Percentiles rank a stretch among this genome's conserved stretches.
Evolutionary conservation across 2,113 vertebrate genomes (phyloP).

Genomic region (Pollachius pollachius): DNA sequence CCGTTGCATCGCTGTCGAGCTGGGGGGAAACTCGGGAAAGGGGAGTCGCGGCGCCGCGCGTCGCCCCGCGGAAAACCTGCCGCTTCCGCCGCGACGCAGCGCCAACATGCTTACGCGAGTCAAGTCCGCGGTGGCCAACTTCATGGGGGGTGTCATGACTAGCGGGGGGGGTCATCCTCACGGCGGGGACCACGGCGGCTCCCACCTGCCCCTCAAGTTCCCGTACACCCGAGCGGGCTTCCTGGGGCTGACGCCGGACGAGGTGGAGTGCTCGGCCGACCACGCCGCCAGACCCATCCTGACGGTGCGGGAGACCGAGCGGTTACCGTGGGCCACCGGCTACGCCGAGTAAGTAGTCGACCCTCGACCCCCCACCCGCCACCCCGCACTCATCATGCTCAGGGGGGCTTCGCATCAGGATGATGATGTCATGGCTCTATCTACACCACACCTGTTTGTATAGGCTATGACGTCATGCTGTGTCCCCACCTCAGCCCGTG

Average conservation of each 20-base stretch:
- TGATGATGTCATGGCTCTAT: too few species aligned
- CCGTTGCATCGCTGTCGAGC: slow-evolving; percentile 45
- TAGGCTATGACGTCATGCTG: too few species aligned
- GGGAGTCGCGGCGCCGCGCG: slow-evolving; percentile 60
- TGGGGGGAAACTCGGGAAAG: slow-evolving; percentile 71
- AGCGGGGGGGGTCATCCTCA: slow-evolving; percentile 43
- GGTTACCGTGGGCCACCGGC: slow-evolving; percentile 71
- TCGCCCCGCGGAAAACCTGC: slow-evolving; percentile 55
- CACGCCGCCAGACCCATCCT: slow-evolving; percentile 68
- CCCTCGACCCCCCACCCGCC: neutral
- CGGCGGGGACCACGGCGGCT: slow-evolving; percentile 35
- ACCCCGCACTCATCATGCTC: too few species aligned
- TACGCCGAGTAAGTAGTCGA: slow-evolving; percentile 65
- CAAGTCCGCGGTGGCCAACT: slow-evolving; percentile 66
- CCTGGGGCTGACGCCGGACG: slow-evolving; percentile 62
- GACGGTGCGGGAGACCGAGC: slow-evolving; percentile 66
- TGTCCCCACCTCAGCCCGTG: too few species aligned
- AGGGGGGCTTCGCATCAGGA: too few species aligned
- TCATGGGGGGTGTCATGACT: slow-evolving; percentile 65
- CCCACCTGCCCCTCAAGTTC: slow-evolving; percentile 61
- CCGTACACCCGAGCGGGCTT: slow-evolving; percentile 63
- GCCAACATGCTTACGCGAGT: slow-evolving; percentile 68
- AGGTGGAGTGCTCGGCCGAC: slow-evolving; percentile 69
- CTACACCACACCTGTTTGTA: too few species aligned
- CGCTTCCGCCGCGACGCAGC: slow-evolving; percentile 40